phyloP scores from a whole-genome alignment of 37 sponge, comb jelly and placozoan genomes.

The Haliclona indistincta region DNA sequence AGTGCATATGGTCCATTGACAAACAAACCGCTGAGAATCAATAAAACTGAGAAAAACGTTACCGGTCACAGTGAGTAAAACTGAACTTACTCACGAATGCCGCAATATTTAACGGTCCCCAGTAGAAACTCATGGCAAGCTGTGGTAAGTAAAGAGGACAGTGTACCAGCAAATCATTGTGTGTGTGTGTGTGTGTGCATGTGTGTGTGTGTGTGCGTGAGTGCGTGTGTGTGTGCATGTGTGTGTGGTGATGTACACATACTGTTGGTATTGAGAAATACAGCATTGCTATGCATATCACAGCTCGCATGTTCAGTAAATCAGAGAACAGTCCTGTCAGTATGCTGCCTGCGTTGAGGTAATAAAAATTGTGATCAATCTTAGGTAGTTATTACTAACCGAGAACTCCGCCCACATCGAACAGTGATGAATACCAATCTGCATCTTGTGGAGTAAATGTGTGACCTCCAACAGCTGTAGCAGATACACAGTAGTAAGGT shows the following conservation, averaged over 20 bases:
- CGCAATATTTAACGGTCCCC: background rate
- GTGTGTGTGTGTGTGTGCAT: no score
- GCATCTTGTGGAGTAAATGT: slow-evolving; percentile 27
- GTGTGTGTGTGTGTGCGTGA: no score
- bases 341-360: slow-evolving; percentile 45
- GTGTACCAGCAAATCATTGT: no score
- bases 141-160: no score
- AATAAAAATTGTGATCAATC: background rate
- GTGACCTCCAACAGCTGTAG: slow-evolving; percentile 16
- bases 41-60: slow-evolving; percentile 28
- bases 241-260: slow-evolving; percentile 24
- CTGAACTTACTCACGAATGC: background rate
- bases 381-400: slow-evolving; percentile 22
- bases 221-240: no score
- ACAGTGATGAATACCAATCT: slow-evolving; percentile 68
- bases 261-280: slow-evolving; percentile 62
- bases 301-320: slow-evolving; percentile 56
- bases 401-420: slow-evolving; percentile 86
- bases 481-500: background rate
- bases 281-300: slow-evolving; percentile 44
- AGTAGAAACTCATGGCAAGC: no score
- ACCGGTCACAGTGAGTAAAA: background rate
- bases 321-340: slow-evolving; percentile 68
- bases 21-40: slow-evolving; percentile 52
- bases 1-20: slow-evolving; percentile 78